These are phyloP conservation scores for Gila orcuttii DNA, from an alignment of 2,113 vertebrate genomes.

Conservation along the genomic window DNA sequence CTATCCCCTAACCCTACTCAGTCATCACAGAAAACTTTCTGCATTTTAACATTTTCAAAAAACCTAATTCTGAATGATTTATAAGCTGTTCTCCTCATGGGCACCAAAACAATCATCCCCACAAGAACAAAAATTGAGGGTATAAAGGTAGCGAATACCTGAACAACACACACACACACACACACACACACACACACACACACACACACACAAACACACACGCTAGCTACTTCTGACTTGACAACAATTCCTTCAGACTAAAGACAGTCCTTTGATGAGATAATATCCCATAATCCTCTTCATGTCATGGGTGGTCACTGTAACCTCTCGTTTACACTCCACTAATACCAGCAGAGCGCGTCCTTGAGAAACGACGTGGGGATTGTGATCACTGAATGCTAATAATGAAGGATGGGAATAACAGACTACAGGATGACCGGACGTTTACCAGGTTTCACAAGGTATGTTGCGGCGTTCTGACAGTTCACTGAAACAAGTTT, in stretches of 20 bases:
- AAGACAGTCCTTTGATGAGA: conserved; percentile 69
- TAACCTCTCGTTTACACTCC: conserved; percentile 47
- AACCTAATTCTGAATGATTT: no score
- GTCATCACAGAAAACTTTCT: no score
- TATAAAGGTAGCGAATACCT: no score
- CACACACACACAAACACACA: neutral
- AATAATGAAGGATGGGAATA: conserved; percentile 66
- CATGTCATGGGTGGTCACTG: conserved; percentile 52
- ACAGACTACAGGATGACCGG: conserved; percentile 58
- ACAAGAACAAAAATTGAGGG: no score
- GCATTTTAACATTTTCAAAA: no score
- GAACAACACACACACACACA: neutral
- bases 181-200: neutral
- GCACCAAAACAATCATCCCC: no score
- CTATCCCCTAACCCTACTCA: no score
- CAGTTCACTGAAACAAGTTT: neutral
- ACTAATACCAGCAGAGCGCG: conserved; percentile 15
- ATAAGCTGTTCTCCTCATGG: no score
- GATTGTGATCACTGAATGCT: conserved; percentile 50
- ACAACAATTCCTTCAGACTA: conserved; percentile 61
- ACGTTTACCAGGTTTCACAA: neutral
- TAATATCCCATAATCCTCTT: conserved; percentile 70
- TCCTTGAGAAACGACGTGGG: conserved; percentile 48
- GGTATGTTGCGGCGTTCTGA: neutral
- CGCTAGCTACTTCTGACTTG: conserved; percentile 17